Evolutionary conservation across 2,888 invertebrate genomes (phyloP).

Genomic region (Hemicrepidius hirtus): DNA sequence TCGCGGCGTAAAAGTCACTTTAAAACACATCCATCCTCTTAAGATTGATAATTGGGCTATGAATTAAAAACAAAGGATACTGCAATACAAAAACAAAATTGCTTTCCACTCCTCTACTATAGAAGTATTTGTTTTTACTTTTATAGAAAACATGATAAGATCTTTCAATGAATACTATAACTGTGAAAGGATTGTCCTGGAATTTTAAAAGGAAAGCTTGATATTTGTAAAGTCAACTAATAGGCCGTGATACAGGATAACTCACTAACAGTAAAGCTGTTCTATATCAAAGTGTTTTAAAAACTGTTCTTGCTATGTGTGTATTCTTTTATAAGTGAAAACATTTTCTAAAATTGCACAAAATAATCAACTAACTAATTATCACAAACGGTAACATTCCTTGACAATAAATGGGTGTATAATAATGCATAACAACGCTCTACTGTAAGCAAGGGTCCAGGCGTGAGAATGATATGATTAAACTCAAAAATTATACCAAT

Average conservation of each 20-base stretch:
- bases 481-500: conserved; percentile 64
- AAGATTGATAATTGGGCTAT: no score
- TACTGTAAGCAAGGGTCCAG: conserved; percentile 67
- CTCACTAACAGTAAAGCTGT: not conserved
- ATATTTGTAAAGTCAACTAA: not conserved
- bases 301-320: conserved; percentile 31
- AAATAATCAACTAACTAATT: conserved; percentile 40
- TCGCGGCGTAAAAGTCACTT: no score
- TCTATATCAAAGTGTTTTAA: conserved; percentile 26
- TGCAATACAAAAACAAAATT: no score
- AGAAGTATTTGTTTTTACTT: no score
- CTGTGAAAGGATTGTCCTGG: no score
- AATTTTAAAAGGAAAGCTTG: no score
- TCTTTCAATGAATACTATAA: no score
- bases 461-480: conserved; percentile 60
- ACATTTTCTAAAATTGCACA: conserved; percentile 39
- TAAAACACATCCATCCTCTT: no score
- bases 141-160: no score
- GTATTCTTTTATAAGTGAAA: conserved; percentile 33
- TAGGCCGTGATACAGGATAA: no score
- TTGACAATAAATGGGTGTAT: conserved; percentile 57
- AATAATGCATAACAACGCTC: conserved; percentile 48
- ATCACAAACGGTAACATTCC: conserved; percentile 62
- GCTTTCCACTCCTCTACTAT: no score
- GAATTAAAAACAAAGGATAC: no score